Conservation (phyloP, 2,797 vertebrate species). For the Myripristis jacobus region DNA sequence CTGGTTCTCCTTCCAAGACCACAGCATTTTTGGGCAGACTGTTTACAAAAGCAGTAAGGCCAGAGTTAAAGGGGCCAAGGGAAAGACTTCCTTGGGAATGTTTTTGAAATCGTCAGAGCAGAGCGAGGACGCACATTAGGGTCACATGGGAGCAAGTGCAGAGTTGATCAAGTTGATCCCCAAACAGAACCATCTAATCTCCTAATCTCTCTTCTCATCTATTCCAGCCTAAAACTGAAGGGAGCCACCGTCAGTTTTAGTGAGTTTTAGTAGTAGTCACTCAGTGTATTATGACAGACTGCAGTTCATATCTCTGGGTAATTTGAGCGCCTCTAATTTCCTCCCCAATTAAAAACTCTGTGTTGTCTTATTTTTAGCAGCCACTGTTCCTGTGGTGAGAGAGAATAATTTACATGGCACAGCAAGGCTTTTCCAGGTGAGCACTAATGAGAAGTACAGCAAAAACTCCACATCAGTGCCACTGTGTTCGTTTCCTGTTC, state of each 20-base stretch:
- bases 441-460: not conserved
- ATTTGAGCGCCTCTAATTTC: not conserved
- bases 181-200: slow-evolving; percentile 2
- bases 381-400: not conserved
- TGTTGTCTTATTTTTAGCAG: not conserved
- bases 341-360: not conserved
- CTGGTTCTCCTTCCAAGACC: slow-evolving; percentile 19
- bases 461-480: not conserved
- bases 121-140: not conserved
- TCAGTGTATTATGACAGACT: not conserved
- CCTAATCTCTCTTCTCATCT: slow-evolving; percentile 19
- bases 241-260: not conserved
- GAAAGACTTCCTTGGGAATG: slow-evolving; percentile 56
- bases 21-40: slow-evolving; percentile 14
- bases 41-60: slow-evolving; percentile 58
- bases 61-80: slow-evolving; percentile 26
- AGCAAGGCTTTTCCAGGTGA: not conserved
- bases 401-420: not conserved
- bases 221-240: slow-evolving; percentile 2
- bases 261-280: not conserved
- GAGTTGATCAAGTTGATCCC: slow-evolving; percentile 25
- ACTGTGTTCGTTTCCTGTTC: not conserved
- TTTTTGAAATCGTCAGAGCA: slow-evolving; percentile 28
- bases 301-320: not conserved
- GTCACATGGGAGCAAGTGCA: slow-evolving; percentile 23